Conservation (phyloP, 92 coral and sea anemone genomes). For the Anthopleura xanthogrammica region DNA sequence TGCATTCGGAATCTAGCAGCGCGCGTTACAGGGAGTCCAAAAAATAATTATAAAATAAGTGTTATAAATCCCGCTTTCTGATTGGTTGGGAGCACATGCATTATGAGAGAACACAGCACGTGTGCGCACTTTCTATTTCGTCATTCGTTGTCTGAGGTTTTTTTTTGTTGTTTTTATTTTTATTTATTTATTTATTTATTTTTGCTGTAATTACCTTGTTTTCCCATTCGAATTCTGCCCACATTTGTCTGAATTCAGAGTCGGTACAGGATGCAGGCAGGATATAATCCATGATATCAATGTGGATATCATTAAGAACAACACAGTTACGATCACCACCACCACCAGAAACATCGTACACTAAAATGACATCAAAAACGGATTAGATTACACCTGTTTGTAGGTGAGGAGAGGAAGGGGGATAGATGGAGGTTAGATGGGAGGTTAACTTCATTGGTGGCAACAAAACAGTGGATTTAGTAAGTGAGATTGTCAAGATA, state of each 20-base stretch:
- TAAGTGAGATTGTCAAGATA: not conserved
- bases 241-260: slow-evolving; percentile 99
- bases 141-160: too few species aligned
- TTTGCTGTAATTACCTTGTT: slow-evolving; percentile 64
- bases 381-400: not conserved
- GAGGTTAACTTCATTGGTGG: too few species aligned
- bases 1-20: too few species aligned
- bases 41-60: too few species aligned
- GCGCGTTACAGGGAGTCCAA: too few species aligned
- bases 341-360: slow-evolving; percentile 98
- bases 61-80: too few species aligned
- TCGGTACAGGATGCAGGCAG: slow-evolving; percentile 97
- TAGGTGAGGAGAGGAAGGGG: not conserved
- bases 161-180: too few species aligned
- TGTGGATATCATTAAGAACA: slow-evolving; percentile 93
- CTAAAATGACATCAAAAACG: slow-evolving; percentile 24
- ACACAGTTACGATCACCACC: slow-evolving; percentile 98
- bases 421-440: not conserved
- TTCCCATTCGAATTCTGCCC: slow-evolving; percentile 99
- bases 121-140: too few species aligned
- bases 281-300: slow-evolving; percentile 99
- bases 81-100: too few species aligned
- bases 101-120: too few species aligned
- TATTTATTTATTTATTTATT: too few species aligned
- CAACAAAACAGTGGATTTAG: too few species aligned